Evolutionary conservation across 2,888 invertebrate genomes (phyloP).

Genomic region (Calliphora vomitoria): DNA sequence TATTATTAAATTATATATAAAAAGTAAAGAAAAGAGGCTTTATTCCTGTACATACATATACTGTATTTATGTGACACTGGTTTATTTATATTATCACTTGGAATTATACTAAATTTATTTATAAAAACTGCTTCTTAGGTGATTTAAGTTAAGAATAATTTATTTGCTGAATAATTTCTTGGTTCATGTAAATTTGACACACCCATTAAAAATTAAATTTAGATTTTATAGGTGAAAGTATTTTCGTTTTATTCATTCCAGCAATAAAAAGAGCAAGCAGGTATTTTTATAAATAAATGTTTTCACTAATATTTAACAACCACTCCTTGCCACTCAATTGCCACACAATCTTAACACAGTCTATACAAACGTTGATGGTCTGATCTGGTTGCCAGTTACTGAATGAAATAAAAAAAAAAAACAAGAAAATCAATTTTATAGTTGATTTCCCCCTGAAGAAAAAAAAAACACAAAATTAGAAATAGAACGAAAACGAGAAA

Average conservation of each 20-base stretch:
- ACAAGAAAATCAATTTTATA: slow-evolving; percentile 59
- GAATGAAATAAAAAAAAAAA: slow-evolving; percentile 33
- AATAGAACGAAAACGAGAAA: slow-evolving; percentile 16
- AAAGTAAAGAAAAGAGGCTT: no score
- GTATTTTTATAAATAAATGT: not conserved
- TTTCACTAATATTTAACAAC: slow-evolving; percentile 47
- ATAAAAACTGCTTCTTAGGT: not conserved
- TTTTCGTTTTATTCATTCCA: not conserved
- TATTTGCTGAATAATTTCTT: slow-evolving; percentile 7
- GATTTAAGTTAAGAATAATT: not conserved
- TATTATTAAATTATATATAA: no score
- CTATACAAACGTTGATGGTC: not conserved
- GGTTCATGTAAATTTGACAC: not conserved
- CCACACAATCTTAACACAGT: slow-evolving; percentile 2
- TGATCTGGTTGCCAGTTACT: not conserved
- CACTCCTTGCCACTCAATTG: slow-evolving; percentile 30
- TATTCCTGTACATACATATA: no score
- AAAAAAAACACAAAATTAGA: not conserved
- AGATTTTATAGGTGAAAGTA: not conserved
- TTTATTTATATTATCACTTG: no score
- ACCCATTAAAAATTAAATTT: not conserved
- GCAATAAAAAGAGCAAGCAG: not conserved
- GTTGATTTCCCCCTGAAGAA: slow-evolving; percentile 38
- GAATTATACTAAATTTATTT: not conserved
- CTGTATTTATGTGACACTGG: no score